Conservation (phyloP, 2,797 vertebrate genomes). For the Allobates femoralis region DNA sequence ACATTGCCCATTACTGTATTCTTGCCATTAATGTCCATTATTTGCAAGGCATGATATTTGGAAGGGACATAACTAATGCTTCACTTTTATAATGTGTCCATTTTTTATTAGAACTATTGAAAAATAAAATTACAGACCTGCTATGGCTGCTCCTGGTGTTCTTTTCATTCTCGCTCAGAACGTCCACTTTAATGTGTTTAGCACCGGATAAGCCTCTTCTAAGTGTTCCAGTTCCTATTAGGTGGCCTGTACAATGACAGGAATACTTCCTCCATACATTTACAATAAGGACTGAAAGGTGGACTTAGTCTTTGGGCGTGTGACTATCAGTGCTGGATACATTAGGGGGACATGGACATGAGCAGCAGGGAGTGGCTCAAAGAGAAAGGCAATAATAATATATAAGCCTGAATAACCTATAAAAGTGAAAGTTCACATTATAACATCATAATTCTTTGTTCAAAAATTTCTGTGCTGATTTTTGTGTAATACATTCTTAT, state of each 20-base stretch:
- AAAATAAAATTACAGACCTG: too few species aligned
- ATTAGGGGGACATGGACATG: not conserved
- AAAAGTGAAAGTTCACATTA: constrained; percentile 40
- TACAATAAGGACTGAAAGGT: not conserved
- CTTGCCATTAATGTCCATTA: not conserved
- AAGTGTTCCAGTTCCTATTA: not conserved
- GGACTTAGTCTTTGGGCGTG: not conserved
- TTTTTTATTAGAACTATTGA: too few species aligned
- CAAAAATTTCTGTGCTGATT: too few species aligned
- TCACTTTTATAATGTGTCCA: not conserved
- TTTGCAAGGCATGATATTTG: too few species aligned
- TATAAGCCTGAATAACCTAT: constrained; percentile 37
- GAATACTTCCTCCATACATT: not conserved
- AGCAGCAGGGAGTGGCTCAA: not conserved
- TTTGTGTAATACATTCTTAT: too few species aligned
- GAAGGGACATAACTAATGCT: not conserved
- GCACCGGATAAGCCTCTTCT: not conserved
- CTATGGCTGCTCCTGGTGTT: not conserved
- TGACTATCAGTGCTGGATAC: not conserved
- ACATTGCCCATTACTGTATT: not conserved
- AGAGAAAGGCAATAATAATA: not conserved
- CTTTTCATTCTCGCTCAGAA: not conserved
- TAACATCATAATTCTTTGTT: too few species aligned
- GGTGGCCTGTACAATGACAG: not conserved
- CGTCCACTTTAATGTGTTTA: not conserved